These are phyloP conservation scores for Ptychochromis oligacanthus DNA, from an alignment of 2,113 vertebrate genomes.

Conservation along the genomic window DNA sequence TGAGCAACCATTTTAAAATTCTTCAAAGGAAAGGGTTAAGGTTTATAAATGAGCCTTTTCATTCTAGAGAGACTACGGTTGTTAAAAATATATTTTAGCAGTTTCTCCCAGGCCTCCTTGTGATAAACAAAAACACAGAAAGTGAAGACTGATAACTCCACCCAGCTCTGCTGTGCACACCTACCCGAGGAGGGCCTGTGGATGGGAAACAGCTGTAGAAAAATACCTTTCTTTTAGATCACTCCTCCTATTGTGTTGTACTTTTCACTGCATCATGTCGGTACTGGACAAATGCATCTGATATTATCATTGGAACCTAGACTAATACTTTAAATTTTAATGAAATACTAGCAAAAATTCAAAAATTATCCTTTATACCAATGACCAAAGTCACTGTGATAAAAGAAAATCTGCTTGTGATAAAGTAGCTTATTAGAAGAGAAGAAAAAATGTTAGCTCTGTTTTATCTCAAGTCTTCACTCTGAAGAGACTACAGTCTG, in stretches of 20 bases:
- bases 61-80: conserved; percentile 61
- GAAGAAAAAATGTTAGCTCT: conserved; percentile 22
- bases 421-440: conserved; percentile 44
- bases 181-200: conserved; percentile 38
- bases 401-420: conserved; percentile 19
- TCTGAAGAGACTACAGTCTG: conserved; percentile 32
- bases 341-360: conserved; percentile 29
- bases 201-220: conserved; percentile 75
- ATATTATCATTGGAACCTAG: conserved; percentile 13
- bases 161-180: conserved; percentile 38
- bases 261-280: conserved; percentile 14
- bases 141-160: conserved; percentile 43
- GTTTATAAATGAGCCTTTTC: conserved; percentile 51
- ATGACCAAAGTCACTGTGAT: conserved; percentile 16
- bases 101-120: conserved; percentile 48
- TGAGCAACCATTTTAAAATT: conserved; percentile 36
- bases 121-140: conserved; percentile 49
- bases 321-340: conserved; percentile 43
- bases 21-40: conserved; percentile 52
- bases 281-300: conserved; percentile 25
- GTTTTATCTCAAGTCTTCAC: conserved; percentile 42
- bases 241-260: conserved; percentile 16
- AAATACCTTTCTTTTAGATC: conserved; percentile 70
- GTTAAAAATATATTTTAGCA: conserved; percentile 76
- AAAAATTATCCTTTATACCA: not conserved